phyloP scores from a whole-genome alignment of 2,888 invertebrate genomes.

The Unio pictorum region DNA sequence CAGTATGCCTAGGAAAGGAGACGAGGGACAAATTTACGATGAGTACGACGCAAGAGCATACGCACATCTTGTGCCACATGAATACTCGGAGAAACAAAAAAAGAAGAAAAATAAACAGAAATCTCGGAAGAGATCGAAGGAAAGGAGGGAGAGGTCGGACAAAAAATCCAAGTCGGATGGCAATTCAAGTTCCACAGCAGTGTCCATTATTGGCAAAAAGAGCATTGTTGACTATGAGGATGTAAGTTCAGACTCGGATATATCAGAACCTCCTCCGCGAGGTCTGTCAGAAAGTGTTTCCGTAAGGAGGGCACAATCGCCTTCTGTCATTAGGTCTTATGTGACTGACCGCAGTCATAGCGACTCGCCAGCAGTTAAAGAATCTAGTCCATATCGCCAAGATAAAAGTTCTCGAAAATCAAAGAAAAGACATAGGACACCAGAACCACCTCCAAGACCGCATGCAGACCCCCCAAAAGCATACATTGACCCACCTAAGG shows the following conservation, averaged over 20 bases:
- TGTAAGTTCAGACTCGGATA: slow-evolving; percentile 60
- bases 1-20: slow-evolving; percentile 44
- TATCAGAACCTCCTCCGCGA: slow-evolving; percentile 19
- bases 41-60: slow-evolving; percentile 65
- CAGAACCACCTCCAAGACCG: slow-evolving; percentile 20
- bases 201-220: slow-evolving; percentile 30
- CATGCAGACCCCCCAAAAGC: slow-evolving; percentile 29
- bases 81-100: slow-evolving; percentile 28
- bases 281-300: slow-evolving; percentile 18
- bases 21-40: slow-evolving; percentile 37
- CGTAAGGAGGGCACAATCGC: slow-evolving; percentile 37
- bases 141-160: slow-evolving; percentile 31
- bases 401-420: slow-evolving; percentile 42
- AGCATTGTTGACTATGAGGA: slow-evolving; percentile 61
- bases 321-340: slow-evolving; percentile 45
- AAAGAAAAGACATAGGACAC: slow-evolving; percentile 44
- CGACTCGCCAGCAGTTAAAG: slow-evolving; percentile 52
- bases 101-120: slow-evolving; percentile 54
- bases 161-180: slow-evolving; percentile 13
- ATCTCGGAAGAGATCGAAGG: slow-evolving; percentile 41
- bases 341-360: slow-evolving; percentile 54
- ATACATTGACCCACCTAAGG: slow-evolving; percentile 58
- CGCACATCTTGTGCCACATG: slow-evolving; percentile 49
- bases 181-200: slow-evolving; percentile 19
- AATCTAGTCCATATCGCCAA: slow-evolving; percentile 40